Evolutionary conservation across 2,113 vertebrate genomes (phyloP).

Genomic region (Zeus faber): DNA sequence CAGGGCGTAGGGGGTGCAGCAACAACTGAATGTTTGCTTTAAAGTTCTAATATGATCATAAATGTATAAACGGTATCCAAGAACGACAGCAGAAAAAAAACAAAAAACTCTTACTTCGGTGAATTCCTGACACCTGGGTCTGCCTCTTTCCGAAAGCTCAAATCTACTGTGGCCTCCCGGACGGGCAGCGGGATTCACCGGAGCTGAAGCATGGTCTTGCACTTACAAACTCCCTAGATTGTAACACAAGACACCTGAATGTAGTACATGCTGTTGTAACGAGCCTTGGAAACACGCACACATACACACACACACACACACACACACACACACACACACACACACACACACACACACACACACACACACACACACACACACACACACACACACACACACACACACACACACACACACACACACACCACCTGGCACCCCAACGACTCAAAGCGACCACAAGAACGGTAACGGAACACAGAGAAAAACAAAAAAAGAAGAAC

Average conservation of each 20-base stretch:
- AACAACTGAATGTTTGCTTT: slow-evolving; percentile 44
- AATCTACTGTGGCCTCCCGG: no score
- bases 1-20: no score
- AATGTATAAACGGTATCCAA: neutral
- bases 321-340: neutral
- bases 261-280: slow-evolving; percentile 80
- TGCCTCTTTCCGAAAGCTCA: slow-evolving; percentile 16
- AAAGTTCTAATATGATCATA: neutral
- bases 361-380: neutral
- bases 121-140: neutral
- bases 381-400: no score
- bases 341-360: neutral
- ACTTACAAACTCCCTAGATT: slow-evolving; percentile 82
- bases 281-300: slow-evolving; percentile 47
- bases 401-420: neutral
- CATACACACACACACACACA: slow-evolving; percentile 3
- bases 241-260: slow-evolving; percentile 96
- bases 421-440: slow-evolving; percentile 18
- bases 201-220: slow-evolving; percentile 67
- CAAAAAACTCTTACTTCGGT: neutral
- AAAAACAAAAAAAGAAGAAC: slow-evolving; percentile 37
- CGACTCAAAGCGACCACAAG: slow-evolving; percentile 25
- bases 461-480: slow-evolving; percentile 32
- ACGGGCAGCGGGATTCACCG: slow-evolving; percentile 18
- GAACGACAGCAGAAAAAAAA: neutral